Evolutionary conservation across 2,113 vertebrate species (phyloP), one percentile per base, ranked within the genome.

Genomic region (Nesoenas mayeri): DNA sequence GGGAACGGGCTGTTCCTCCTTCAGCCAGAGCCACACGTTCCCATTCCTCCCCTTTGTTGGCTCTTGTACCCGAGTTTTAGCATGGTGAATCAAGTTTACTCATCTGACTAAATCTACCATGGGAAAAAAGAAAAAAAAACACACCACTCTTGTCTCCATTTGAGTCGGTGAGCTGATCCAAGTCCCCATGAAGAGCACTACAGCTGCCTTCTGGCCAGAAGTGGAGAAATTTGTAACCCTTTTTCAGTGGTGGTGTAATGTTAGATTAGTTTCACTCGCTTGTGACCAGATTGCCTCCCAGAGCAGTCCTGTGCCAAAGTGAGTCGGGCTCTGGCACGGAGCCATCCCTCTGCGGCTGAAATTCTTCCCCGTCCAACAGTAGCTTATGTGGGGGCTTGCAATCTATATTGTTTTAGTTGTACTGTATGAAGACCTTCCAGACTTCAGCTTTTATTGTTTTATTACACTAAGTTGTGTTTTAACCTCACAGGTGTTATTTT

Each of bases 1-100:
- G 66, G 61, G 93, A 97, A 95, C 34, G 2, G 53, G 61, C 77
- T 95, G 92, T 95, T 95, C 89, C 53, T 89, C 11, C 57, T 85
- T 81, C 64, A 78, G 70, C 77, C 77, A 18, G 65, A 56, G 47
- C 32, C 50, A 88, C 79, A 51, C 17, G 0, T 92, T 95, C 73
- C 51, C 69, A 40, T 67, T 92, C 34, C 48, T 86, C 66, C 44
- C 5, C 6, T 29, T 40, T 2, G 2, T 24, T 75, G 77, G 83
- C 77, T 93, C 48, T 34, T 21, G 47, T 17, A 12, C 51, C 60
- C 12, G 0, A 71, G 67, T 25, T 51, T 67, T 61, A 51, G 71
- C 42, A 7, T 10, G 42, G 91, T 74, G 72, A 38, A 81, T 80
- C 28, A 6, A 36, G 54, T 70, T 70, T 6, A 2, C 62, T 65